Base-by-base conservation (phyloP, 2,113 vertebrate species). In the Daphoenositta chrysoptera region DNA sequence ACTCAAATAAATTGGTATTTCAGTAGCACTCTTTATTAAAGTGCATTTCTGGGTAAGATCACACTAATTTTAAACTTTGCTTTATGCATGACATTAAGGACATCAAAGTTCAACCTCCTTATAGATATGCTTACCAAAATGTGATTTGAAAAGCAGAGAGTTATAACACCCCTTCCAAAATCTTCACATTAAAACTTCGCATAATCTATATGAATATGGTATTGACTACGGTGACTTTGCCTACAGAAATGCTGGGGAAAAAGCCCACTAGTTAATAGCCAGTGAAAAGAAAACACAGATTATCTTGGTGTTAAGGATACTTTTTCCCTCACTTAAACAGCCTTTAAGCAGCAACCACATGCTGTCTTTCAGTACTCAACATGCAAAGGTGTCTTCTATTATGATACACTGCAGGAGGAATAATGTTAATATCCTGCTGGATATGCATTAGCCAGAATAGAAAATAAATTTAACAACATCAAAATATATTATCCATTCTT, bases 21-120 rank as follows among this genome's bases (percentile, higher is more conserved):
- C 24, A 84, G 47, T 83, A 87, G 1, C 30, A 71, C 68, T 90
- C 13, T 47, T 94, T 86, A 81, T 77, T 93, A 91, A 78, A 82
- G 24, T 65, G 11, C n/a, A n/a, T 96, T 94, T 95, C n/a, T 90
- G 18, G 16, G 51, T 86, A 93, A 95, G 86, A 75, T 48, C 47
- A 83, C 35, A 15, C 13, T 64, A 5, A 28, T 78, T 90, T 92
- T 79, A 83, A 91, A 71, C 31, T 72, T 89, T 60, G 3, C 2
- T 88, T 91, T 92, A 61, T 82, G 20, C 27, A 54, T 47, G 23
- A 53, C 16, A 42, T 80, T 73, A 66, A 61, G 61, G 53, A 86
- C 94, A 87, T 70, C n/a, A 76, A 92, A 79, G 65, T 28, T 91
- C 33, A 81, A 21, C 28, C 35, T 85, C 56, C 44, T 92, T 89